These are phyloP conservation scores for Hirudo medicinalis DNA, from an alignment of 1,140 invertebrate species.

Conservation along the genomic window DNA sequence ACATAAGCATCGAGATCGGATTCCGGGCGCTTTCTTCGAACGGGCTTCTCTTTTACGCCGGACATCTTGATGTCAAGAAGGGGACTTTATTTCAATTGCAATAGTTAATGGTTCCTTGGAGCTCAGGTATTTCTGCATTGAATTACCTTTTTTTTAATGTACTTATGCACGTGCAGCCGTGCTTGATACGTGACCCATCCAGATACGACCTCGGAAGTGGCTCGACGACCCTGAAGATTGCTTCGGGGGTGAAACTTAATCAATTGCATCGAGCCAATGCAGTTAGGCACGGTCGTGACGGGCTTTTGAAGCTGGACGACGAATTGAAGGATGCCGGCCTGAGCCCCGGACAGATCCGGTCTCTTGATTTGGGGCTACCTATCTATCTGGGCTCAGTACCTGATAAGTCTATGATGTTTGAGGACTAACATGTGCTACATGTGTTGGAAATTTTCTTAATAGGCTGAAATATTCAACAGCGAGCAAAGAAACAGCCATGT, in stretches of 20 bases:
- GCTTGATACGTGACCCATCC: not conserved
- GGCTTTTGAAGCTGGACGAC: constrained; percentile 66
- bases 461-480: constrained; percentile 41
- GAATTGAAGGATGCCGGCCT: constrained; percentile 63
- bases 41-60: constrained; percentile 74
- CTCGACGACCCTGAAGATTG: constrained; percentile 58
- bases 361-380: constrained; percentile 65
- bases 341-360: constrained; percentile 62
- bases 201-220: constrained; percentile 77
- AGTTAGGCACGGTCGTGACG: constrained; percentile 69
- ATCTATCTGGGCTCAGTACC: constrained; percentile 70
- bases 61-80: constrained; percentile 67
- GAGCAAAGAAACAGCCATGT: constrained; percentile 74
- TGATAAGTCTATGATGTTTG: constrained; percentile 33
- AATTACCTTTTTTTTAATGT: not conserved
- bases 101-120: constrained; percentile 45
- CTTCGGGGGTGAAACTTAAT: constrained; percentile 58
- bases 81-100: constrained; percentile 75
- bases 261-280: constrained; percentile 64
- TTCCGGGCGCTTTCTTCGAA: constrained; percentile 73
- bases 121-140: constrained; percentile 33
- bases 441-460: not conserved
- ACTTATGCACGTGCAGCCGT: not conserved
- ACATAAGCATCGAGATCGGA: constrained; percentile 73
- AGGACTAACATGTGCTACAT: not conserved